Conservation (phyloP, 2,113 vertebrate species). For the Lepus americanus region DNA sequence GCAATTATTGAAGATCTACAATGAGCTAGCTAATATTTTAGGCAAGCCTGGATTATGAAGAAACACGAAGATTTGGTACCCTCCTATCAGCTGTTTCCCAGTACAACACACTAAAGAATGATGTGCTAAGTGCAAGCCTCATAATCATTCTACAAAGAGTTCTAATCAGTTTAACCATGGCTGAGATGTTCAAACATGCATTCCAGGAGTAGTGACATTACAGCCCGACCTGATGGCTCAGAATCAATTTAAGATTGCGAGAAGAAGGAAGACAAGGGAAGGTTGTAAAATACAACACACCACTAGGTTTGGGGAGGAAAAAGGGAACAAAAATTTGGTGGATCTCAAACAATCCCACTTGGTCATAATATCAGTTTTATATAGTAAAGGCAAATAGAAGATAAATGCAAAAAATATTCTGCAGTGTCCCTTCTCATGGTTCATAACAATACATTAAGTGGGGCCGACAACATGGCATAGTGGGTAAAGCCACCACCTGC, state of each 20-base stretch:
- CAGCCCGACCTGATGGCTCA: not conserved
- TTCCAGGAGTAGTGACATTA: not conserved
- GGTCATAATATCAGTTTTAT: not conserved
- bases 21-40: conserved; percentile 21
- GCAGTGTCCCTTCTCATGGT: not conserved
- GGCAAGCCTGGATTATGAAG: not conserved
- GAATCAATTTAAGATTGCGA: not conserved
- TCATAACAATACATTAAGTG: not conserved
- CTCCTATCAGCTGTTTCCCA: not conserved
- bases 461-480: too few species aligned
- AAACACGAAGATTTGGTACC: not conserved
- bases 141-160: not conserved
- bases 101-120: accelerated
- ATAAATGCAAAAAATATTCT: not conserved
- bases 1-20: conserved; percentile 16
- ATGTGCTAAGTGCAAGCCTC: not conserved
- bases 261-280: not conserved
- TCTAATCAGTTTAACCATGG: not conserved
- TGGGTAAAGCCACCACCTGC: too few species aligned
- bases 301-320: not conserved
- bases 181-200: not conserved
- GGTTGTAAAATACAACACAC: not conserved
- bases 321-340: not conserved
- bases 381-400: not conserved
- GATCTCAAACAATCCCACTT: not conserved